Percentiles rank a stretch among this genome's conserved stretches.
Evolutionary conservation across 2,113 vertebrate genomes (phyloP).

Genomic region (Rissa tridactyla): DNA sequence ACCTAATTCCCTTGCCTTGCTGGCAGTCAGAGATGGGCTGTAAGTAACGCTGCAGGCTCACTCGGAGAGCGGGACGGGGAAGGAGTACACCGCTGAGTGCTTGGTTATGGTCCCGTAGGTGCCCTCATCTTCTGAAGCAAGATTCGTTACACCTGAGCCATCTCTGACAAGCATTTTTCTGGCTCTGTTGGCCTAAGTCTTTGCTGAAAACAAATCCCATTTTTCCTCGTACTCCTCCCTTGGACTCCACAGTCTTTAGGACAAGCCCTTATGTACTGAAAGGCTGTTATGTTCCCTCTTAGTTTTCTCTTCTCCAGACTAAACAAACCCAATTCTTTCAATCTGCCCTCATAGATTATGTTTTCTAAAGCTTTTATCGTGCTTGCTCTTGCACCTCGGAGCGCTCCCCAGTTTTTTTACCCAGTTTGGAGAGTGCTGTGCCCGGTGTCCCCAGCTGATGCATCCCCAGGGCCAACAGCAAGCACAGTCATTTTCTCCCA

Average conservation of each 20-base stretch:
- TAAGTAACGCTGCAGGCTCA: background rate
- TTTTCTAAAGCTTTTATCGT: conserved; percentile 32
- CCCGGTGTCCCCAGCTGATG: background rate
- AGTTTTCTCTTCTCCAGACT: conserved; percentile 38
- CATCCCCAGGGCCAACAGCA: background rate
- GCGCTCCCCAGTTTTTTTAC: conserved; percentile 2
- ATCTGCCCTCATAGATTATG: background rate
- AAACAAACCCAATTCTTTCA: conserved; percentile 47
- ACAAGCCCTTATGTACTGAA: background rate
- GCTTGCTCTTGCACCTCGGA: background rate
- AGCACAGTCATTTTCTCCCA: conserved; percentile 23
- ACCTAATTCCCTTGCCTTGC: background rate
- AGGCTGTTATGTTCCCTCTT: background rate
- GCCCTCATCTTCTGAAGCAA: background rate
- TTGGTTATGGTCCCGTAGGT: background rate
- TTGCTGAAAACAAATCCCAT: background rate
- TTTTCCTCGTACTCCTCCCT: background rate
- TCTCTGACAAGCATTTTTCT: background rate
- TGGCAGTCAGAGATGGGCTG: background rate
- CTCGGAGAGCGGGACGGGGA: background rate
- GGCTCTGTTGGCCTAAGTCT: background rate
- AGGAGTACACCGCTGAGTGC: background rate
- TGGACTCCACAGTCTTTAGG: background rate
- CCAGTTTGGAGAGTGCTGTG: background rate
- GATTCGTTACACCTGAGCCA: background rate